Percentiles rank a stretch among this genome's conserved stretches.
phyloP scores from a whole-genome alignment of 2,113 vertebrate species.

The Nettapus auritus region DNA sequence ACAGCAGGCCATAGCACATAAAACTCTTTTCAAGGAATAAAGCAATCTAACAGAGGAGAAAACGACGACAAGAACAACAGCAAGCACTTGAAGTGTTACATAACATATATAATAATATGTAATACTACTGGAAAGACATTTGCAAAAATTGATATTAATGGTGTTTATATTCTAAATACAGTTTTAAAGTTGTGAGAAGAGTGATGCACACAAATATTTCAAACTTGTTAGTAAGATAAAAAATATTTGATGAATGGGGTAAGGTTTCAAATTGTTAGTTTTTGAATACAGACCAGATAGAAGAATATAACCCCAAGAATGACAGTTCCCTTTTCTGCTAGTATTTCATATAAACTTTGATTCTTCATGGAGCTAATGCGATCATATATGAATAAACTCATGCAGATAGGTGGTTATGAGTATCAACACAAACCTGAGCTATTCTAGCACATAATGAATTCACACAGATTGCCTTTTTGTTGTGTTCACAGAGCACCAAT shows the following conservation, averaged over 20 bases:
- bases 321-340: background rate
- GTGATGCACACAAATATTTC: background rate
- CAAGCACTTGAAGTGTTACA: background rate
- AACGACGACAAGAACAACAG: background rate
- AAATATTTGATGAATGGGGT: background rate
- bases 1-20: background rate
- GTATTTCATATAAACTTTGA: background rate
- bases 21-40: background rate
- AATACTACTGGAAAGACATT: background rate
- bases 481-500: background rate
- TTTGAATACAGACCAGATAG: background rate
- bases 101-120: background rate
- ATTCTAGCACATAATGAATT: background rate
- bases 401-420: background rate
- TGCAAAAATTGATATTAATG: background rate
- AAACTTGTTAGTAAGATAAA: background rate
- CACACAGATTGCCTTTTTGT: background rate
- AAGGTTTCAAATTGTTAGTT: background rate
- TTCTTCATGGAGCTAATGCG: background rate
- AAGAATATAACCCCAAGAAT: background rate
- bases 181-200: background rate
- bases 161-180: background rate
- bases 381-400: background rate
- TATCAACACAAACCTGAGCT: background rate
- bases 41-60: background rate